Evolutionary conservation across 2,888 invertebrate genomes (phyloP), one percentile per base, ranked within the genome.

Genomic region (Biston betularia): DNA sequence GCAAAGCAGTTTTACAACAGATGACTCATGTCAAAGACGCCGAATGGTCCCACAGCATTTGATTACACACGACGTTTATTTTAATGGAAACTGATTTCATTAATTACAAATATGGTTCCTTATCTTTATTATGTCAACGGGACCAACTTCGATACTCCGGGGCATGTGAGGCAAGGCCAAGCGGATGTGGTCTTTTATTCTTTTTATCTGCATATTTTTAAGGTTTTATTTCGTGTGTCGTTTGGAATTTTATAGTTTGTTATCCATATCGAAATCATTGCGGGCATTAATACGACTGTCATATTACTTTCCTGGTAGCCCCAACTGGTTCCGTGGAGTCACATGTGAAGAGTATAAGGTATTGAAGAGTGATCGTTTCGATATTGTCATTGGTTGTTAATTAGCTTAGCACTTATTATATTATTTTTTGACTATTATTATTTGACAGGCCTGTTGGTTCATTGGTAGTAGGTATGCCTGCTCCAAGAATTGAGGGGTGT

Each of bases 201-300:
- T 75, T 73, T 80, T 82, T 80, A 79, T 50, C 50, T 71, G 75
- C 75, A 74, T 71, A 75, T 75, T 79, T 79, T 78, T 79, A 80
- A 74, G 78, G 79, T 85, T 82, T 83, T 82, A 78, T 87, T 87
- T 85, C 75, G 81, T 76, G 73, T 79, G 79, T 79, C 84, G 81
- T 83, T 84, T 78, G 78, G 77, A 76, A 80, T 86, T 88, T 87
- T 86, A 88, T 86, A 75, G 77, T 80, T 83, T 79, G 84, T 89
- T 89, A 90, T 90, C 89, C 87, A 84, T 86, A 90, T 90, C 86
- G 83, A 79, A 84, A 90, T 89, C 89, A 85, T 81, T 75, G 80
- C 73, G 72, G 71, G 80, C 87, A 89, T 89, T 89, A 89, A 89
- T 90, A 85, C 79, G 75, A 84, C 83, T 88, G 89, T 87, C 89